Base-by-base conservation (phyloP, 2,888 invertebrate genomes). In the Trichogramma evanescens region DNA sequence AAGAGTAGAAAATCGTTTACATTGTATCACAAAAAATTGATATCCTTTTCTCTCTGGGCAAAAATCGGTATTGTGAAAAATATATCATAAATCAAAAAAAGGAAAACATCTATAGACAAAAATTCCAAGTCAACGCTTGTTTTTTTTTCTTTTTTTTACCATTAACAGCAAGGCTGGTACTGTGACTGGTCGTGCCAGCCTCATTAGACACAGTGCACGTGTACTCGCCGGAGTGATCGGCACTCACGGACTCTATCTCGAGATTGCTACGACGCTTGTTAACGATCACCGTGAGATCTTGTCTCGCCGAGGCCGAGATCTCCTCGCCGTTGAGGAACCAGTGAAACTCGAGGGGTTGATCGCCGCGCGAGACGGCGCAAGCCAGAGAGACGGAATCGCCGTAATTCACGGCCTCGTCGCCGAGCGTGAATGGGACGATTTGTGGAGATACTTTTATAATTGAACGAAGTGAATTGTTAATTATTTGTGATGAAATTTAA, bases 241-340 rank as follows among this genome's bases (percentile, higher is more conserved):
- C 86, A 61, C 84, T 84, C 50, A 89, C 83, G n/a, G 86, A 82
- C 66, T 86, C 84, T 66, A 89, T 87, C 67, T 83, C 84, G 70
- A 87, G 74, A 63, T 86, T 81, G 65, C 84, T 84, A 70, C 83
- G 83, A 66, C 85, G 80, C 70, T 72, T 74, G 56, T 78, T 57
- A 68, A 75, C 78, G 61, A 82, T 77, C 52, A 84, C 74, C 83
- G 80, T 74, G 50, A 76, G 72, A 48, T 77, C 75, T 26, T 79
- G 75, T n/a, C 71, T 70, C 39, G 76, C 71, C 64, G 64, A 68
- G 60, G 46, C 68, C 66, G 63, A 60, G 5, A 80, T 70, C 53
- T 83, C 82, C 71, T 82, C 79, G 50, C 87, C 86, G 76, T 90
- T 86, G 68, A 89, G 86, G 54, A 83, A 84, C 91, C 91, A 91